These are phyloP conservation scores for Calycopis cecrops DNA, from an alignment of 1,140 invertebrate genomes.

Conservation along the genomic window DNA sequence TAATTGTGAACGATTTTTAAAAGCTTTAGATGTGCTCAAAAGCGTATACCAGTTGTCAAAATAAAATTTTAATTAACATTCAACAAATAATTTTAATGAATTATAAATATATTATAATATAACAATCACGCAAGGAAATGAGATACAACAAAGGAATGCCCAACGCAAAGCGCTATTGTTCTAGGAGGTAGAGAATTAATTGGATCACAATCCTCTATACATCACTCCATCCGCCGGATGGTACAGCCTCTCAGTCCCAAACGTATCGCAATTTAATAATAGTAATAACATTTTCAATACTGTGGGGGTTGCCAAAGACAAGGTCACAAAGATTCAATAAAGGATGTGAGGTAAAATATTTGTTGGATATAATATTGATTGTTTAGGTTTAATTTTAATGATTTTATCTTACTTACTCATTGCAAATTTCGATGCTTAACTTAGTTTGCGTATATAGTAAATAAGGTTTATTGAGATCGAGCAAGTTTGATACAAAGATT, in stretches of 20 bases:
- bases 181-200: constrained; percentile 53
- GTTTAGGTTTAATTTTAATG: no score
- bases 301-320: background rate
- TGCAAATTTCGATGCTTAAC: no score
- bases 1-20: no score
- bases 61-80: no score
- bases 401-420: no score
- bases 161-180: no score
- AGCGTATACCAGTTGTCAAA: no score
- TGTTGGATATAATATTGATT: no score
- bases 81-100: constrained; percentile 8
- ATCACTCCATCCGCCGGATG: constrained; percentile 34
- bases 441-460: no score
- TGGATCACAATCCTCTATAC: constrained; percentile 42
- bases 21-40: no score
- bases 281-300: background rate
- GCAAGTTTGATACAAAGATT: no score
- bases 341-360: background rate
- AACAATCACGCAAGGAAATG: constrained; percentile 17
- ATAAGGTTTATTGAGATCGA: no score
- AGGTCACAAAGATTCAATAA: background rate
- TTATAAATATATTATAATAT: background rate
- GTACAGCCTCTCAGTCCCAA: constrained; percentile 1
- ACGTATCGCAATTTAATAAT: constrained; percentile 4
- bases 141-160: constrained; percentile 37